Evolutionary conservation across 2,797 vertebrate species (phyloP).

Genomic region (Etheostoma nigrum): DNA sequence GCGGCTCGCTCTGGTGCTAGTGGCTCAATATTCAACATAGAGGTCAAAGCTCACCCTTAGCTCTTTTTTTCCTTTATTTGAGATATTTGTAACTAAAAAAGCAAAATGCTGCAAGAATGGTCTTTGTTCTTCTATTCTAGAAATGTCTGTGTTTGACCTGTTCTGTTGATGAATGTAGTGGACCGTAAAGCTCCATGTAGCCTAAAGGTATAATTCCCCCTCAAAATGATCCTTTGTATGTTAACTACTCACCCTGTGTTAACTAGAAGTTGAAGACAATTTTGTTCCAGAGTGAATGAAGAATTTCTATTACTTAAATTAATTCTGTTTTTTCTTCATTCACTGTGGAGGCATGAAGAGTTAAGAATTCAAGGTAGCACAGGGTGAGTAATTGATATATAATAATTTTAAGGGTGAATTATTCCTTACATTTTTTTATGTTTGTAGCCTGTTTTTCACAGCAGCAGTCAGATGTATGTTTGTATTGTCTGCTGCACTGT

Average conservation of each 20-base stretch:
- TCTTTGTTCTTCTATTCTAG: neutral
- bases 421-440: neutral
- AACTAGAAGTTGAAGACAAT: no score
- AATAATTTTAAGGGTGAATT: no score
- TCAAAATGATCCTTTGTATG: no score
- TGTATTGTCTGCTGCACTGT: neutral
- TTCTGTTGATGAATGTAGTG: neutral
- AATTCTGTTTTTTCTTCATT: no score
- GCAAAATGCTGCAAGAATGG: neutral
- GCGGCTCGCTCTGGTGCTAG: neutral
- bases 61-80: neutral
- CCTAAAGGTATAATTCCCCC: no score
- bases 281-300: no score
- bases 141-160: neutral
- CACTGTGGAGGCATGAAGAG: no score
- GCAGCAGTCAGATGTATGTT: neutral
- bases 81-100: neutral
- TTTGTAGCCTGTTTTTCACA: neutral
- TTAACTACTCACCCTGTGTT: no score
- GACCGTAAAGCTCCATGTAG: neutral
- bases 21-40: conserved; percentile 16
- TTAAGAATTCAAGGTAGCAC: no score
- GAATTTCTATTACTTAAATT: no score
- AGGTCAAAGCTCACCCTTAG: neutral
- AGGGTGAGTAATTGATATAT: no score